A percentile compares a stretch with the other conserved stretches of the same genome.
Evolutionary conservation across 2,797 vertebrate genomes (phyloP).

Genomic region (Gallinago solitaria): DNA sequence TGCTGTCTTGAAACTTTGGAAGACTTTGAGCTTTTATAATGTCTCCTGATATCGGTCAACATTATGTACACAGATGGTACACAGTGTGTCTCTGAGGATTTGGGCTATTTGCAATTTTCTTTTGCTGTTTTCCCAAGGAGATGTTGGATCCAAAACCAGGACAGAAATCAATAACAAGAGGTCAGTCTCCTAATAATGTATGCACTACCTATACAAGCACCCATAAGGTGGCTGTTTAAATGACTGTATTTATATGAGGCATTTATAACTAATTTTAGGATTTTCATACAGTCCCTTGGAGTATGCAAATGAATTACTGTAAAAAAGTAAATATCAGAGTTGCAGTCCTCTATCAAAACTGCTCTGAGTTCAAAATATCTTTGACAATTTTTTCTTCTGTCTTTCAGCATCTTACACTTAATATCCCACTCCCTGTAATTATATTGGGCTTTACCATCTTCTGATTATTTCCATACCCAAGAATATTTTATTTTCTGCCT

Average conservation of each 20-base stretch:
- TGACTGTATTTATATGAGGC: background rate
- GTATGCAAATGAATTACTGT: background rate
- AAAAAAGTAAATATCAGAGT: background rate
- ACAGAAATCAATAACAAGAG: background rate
- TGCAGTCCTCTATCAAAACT: background rate
- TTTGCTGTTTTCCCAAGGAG: background rate
- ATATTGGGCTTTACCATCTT: conserved; percentile 46
- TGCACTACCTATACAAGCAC: background rate
- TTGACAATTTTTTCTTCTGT: background rate
- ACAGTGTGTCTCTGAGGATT: background rate
- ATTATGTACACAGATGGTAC: background rate
- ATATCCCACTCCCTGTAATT: conserved; percentile 1
- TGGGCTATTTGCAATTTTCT: background rate
- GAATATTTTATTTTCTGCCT: background rate
- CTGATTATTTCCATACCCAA: background rate
- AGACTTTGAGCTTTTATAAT: background rate
- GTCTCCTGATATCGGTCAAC: background rate
- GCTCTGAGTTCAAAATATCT: background rate
- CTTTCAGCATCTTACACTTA: background rate
- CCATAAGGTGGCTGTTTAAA: background rate
- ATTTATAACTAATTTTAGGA: background rate
- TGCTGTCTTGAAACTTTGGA: background rate
- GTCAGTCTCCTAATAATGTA: background rate
- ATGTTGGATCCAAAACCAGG: background rate
- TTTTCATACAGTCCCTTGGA: background rate